A percentile compares a stretch with the other conserved stretches of the same genome.
Conservation (phyloP, 2,888 invertebrate species). For the Crocallis elinguaria region DNA sequence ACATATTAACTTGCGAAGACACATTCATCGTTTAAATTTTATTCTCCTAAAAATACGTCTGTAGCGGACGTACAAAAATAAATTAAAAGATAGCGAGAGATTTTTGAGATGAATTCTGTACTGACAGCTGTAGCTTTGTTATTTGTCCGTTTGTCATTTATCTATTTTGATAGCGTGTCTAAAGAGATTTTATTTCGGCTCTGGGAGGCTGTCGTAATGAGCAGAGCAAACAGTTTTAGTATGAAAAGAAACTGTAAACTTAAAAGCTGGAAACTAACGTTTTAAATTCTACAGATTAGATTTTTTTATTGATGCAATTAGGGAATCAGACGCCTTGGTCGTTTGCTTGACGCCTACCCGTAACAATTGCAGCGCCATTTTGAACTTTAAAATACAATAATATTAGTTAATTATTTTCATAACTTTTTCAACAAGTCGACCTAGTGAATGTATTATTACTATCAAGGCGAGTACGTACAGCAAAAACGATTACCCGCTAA, state of each 20-base stretch:
- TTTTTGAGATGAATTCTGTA: slow-evolving; percentile 29
- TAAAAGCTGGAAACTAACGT: not conserved
- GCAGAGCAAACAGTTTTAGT: not conserved
- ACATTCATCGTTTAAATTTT: slow-evolving; percentile 22
- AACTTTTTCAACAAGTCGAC: too few species aligned
- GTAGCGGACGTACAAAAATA: slow-evolving; percentile 36
- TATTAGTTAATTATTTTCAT: too few species aligned
- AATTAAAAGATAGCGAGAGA: slow-evolving; percentile 22
- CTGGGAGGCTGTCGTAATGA: not conserved
- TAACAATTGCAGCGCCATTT: too few species aligned
- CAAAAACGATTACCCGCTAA: slow-evolving; percentile 45
- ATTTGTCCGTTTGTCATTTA: slow-evolving; percentile 30
- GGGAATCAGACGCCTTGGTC: too few species aligned
- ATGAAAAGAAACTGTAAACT: not conserved
- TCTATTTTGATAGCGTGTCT: slow-evolving; percentile 25
- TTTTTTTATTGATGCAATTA: too few species aligned
- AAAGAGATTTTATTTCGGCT: not conserved
- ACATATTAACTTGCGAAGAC: slow-evolving; percentile 18
- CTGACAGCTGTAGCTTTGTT: slow-evolving; percentile 37
- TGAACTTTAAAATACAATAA: too few species aligned
- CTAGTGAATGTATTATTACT: not conserved
- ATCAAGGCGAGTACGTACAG: not conserved
- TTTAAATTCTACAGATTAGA: not conserved
- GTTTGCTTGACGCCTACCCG: too few species aligned
- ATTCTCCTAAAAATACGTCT: slow-evolving; percentile 18